Conservation (phyloP, 2,888 invertebrate genomes). For the Eupithecia subfuscata region DNA sequence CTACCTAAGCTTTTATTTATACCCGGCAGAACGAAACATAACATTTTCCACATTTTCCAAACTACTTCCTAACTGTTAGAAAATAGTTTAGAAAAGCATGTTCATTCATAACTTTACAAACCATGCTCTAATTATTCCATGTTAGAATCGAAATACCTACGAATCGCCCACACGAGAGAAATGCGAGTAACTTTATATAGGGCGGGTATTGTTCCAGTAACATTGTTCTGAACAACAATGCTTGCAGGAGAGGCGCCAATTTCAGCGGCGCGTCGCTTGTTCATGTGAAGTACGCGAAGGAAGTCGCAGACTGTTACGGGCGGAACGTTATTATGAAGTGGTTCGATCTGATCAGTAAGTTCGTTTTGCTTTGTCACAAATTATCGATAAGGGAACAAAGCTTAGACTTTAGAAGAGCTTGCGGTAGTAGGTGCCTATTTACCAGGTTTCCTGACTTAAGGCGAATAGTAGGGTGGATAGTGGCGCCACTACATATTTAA, state of each 20-base stretch:
- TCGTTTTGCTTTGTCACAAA: neutral
- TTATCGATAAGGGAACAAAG: neutral
- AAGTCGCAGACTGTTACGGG: constrained; percentile 75
- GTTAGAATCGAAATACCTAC: constrained; percentile 17
- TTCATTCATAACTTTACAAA: neutral
- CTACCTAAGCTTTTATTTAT: neutral
- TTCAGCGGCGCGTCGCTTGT: constrained; percentile 75
- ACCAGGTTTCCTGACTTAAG: too few species aligned
- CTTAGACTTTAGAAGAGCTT: too few species aligned
- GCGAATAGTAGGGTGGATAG: too few species aligned
- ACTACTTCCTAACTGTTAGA: neutral
- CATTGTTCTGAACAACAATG: constrained; percentile 40
- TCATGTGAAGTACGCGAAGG: constrained; percentile 73
- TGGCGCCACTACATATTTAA: too few species aligned
- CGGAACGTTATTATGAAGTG: constrained; percentile 81
- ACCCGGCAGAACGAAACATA: neutral
- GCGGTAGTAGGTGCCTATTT: too few species aligned
- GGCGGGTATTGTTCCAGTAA: constrained; percentile 39
- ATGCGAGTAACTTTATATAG: constrained; percentile 28
- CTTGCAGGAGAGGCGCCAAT: constrained; percentile 71
- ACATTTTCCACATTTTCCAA: neutral
- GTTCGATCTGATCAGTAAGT: constrained; percentile 80
- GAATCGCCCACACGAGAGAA: constrained; percentile 25
- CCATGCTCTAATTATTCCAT: neutral
- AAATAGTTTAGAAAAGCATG: too few species aligned